Percentiles rank a stretch among this genome's conserved stretches.
Conservation (phyloP, 2,797 vertebrate species). For the Myripristis murdjan region DNA sequence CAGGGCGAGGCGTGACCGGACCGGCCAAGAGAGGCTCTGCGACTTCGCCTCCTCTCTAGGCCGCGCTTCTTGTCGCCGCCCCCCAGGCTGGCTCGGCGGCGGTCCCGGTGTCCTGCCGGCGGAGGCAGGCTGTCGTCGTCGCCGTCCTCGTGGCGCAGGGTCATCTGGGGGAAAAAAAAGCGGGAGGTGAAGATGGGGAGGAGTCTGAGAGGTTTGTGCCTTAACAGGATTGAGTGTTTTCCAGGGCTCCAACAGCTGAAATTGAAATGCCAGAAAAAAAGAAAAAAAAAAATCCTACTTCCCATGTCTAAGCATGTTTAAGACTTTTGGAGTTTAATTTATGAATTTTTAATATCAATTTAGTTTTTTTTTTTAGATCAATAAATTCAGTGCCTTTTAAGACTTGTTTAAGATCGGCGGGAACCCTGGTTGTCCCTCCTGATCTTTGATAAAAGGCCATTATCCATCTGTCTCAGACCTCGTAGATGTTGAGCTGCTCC, state of each 20-base stretch:
- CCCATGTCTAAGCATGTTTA: no score
- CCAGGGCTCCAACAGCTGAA: no score
- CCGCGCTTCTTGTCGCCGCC: slow-evolving; percentile 83
- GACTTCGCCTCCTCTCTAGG: slow-evolving; percentile 92
- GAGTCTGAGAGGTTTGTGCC: slow-evolving; percentile 2
- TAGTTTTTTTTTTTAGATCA: no score
- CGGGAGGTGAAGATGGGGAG: neutral
- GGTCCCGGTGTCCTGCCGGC: slow-evolving; percentile 84
- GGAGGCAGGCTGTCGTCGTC: slow-evolving; percentile 87
- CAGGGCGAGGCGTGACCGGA: slow-evolving; percentile 88
- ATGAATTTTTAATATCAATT: no score
- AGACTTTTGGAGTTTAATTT: no score
- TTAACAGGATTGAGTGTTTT: no score
- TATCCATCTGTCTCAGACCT: slow-evolving; percentile 82
- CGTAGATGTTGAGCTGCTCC: slow-evolving; percentile 96
- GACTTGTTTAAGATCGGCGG: no score
- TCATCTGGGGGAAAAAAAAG: slow-evolving; percentile 76
- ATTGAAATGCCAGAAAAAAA: no score
- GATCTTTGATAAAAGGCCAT: neutral
- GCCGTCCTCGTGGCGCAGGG: slow-evolving; percentile 90
- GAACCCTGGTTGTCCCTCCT: no score
- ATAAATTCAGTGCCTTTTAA: no score
- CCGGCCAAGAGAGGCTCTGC: slow-evolving; percentile 90
- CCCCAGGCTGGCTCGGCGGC: slow-evolving; percentile 87
- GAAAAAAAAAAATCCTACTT: no score